Percentiles rank a stretch among this genome's conserved stretches.
phyloP scores from a whole-genome alignment of 2,888 invertebrate genomes.

The Invenusta paracnida region DNA sequence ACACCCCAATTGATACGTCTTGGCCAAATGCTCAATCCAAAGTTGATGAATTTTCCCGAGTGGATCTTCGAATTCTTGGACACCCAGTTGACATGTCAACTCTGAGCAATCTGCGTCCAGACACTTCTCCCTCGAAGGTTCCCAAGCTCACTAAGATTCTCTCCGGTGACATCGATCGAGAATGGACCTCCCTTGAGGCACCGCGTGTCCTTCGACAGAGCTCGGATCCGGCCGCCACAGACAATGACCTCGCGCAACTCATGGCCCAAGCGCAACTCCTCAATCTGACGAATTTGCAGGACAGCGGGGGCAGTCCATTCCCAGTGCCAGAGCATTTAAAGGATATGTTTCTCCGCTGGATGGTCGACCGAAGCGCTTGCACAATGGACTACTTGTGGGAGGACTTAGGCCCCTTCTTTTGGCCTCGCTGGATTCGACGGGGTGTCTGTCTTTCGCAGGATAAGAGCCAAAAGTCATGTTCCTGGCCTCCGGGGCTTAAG shows the following conservation, averaged over 20 bases:
- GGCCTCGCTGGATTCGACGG: slow-evolving; percentile 57
- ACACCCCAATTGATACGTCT: not conserved
- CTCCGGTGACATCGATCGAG: slow-evolving; percentile 47
- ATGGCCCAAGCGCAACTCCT: not conserved
- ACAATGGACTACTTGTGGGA: slow-evolving; percentile 54
- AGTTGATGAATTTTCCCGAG: not conserved
- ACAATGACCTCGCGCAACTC: not conserved
- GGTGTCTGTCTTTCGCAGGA: slow-evolving; percentile 52
- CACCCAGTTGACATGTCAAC: not conserved
- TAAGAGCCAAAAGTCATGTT: slow-evolving; percentile 50
- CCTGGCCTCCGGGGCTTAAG: slow-evolving; percentile 59
- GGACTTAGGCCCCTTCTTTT: slow-evolving; percentile 55
- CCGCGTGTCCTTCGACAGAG: slow-evolving; percentile 43
- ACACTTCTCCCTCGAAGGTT: not conserved
- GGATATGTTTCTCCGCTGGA: slow-evolving; percentile 50
- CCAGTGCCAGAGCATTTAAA: not conserved
- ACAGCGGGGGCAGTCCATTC: not conserved
- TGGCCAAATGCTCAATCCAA: not conserved
- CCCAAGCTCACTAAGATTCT: slow-evolving; percentile 46
- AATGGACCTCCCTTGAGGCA: slow-evolving; percentile 49
- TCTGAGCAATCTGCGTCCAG: not conserved
- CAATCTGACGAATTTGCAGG: not conserved
- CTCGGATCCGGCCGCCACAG: not conserved
- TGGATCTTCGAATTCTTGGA: not conserved
- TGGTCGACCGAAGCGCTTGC: slow-evolving; percentile 51